phyloP scores from a whole-genome alignment of 2,113 vertebrate species.

The Rallus limicola region DNA sequence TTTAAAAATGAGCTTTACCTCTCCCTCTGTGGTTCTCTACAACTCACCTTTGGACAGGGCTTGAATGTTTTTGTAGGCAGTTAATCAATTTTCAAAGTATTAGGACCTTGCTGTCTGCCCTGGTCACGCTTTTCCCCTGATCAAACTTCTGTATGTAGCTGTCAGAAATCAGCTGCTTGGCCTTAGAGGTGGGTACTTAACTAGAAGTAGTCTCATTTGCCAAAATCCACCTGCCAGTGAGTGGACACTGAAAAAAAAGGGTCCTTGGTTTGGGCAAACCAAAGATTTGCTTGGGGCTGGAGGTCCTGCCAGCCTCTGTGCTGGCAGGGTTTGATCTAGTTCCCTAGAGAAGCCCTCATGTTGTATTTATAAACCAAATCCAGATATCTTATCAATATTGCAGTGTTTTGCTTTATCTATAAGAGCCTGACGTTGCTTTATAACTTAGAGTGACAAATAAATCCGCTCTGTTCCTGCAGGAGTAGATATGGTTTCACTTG shows the following conservation, averaged over 20 bases:
- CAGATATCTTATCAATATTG: background rate
- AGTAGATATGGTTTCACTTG: background rate
- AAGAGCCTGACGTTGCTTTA: background rate
- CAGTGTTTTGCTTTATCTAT: background rate
- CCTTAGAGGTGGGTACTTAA: background rate
- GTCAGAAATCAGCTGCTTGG: background rate
- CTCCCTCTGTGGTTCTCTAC: background rate
- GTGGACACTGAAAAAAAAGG: background rate
- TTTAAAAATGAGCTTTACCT: background rate
- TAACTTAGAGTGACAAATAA: background rate
- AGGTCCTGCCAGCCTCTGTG: background rate
- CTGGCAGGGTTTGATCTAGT: background rate
- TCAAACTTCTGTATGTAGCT: background rate
- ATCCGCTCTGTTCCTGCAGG: background rate
- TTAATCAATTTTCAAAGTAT: background rate
- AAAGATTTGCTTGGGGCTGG: background rate
- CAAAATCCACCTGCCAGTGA: background rate
- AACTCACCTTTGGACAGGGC: background rate
- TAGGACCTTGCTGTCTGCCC: background rate
- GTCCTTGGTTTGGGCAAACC: background rate
- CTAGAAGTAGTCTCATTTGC: background rate
- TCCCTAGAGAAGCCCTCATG: background rate
- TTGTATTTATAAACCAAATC: background rate
- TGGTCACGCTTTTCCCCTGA: background rate
- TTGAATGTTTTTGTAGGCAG: background rate